These are phyloP conservation scores for Phasia obesa DNA, from an alignment of 2,888 invertebrate genomes.

Conservation along the genomic window DNA sequence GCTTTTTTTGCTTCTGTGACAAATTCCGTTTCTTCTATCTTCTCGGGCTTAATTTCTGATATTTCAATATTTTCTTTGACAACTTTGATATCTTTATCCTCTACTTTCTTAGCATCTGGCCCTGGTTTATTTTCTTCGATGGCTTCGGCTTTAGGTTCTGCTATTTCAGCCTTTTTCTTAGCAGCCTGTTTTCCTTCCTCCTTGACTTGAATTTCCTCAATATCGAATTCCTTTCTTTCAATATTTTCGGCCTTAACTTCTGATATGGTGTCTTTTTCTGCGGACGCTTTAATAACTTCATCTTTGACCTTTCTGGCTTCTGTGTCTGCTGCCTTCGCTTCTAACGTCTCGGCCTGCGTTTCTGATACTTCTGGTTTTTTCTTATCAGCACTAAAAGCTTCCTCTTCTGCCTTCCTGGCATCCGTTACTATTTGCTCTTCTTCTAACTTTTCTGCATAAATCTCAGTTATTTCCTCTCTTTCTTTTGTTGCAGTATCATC, in stretches of 20 bases:
- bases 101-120: neutral
- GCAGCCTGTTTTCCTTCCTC: slow-evolving; percentile 12
- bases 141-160: slow-evolving; percentile 49
- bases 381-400: neutral
- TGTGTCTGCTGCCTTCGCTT: slow-evolving; percentile 45
- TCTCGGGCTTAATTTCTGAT: slow-evolving; percentile 18
- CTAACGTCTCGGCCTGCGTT: slow-evolving; percentile 22
- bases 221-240: slow-evolving; percentile 19
- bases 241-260: slow-evolving; percentile 38
- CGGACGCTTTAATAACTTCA: neutral
- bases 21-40: slow-evolving; percentile 44
- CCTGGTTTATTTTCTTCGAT: slow-evolving; percentile 69
- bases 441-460: slow-evolving; percentile 42
- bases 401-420: slow-evolving; percentile 18
- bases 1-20: slow-evolving; percentile 62
- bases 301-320: slow-evolving; percentile 40
- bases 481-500: no score
- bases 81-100: slow-evolving; percentile 1
- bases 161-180: slow-evolving; percentile 44
- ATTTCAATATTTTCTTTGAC: slow-evolving; percentile 20
- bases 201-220: neutral
- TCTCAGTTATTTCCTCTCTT: slow-evolving; percentile 49
- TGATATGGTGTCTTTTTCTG: slow-evolving; percentile 41
- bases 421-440: slow-evolving; percentile 35
- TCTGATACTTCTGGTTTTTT: slow-evolving; percentile 35